A percentile compares a stretch with the other conserved stretches of the same genome.
Evolutionary conservation across 2,113 vertebrate genomes (phyloP).

Genomic region (Tricholaema leucomelas): DNA sequence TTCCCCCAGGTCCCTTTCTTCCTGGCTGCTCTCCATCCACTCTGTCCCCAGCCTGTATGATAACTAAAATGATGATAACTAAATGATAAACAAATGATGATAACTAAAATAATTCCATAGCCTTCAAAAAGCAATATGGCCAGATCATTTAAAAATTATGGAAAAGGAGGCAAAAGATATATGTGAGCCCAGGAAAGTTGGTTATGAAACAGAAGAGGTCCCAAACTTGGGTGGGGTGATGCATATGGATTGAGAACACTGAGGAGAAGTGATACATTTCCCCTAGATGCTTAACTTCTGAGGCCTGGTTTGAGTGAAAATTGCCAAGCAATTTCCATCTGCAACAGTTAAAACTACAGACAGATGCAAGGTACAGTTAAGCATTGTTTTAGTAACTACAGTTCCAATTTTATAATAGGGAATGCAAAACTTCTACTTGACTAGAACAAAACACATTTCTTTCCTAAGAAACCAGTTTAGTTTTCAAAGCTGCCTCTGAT

Average conservation of each 20-base stretch:
- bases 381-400: neutral
- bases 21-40: too few relatives aligned
- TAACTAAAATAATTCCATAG: neutral
- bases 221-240: neutral
- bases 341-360: neutral
- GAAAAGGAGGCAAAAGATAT: neutral
- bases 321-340: neutral
- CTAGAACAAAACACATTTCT: neutral
- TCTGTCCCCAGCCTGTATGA: too few relatives aligned
- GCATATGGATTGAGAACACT: neutral
- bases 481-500: neutral
- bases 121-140: neutral
- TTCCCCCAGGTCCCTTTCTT: too few relatives aligned
- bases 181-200: neutral
- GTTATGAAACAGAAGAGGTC: neutral
- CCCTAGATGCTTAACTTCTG: neutral
- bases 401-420: neutral
- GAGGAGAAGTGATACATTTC: neutral
- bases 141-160: neutral
- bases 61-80: neutral
- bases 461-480: neutral
- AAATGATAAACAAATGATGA: neutral
- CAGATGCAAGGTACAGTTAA: accelerated
- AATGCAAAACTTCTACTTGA: neutral
- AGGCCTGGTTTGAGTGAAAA: neutral